Evolutionary conservation across 2,888 invertebrate species (phyloP), one percentile per base, ranked within the genome.

Genomic region (Cheilosia urbana): DNA sequence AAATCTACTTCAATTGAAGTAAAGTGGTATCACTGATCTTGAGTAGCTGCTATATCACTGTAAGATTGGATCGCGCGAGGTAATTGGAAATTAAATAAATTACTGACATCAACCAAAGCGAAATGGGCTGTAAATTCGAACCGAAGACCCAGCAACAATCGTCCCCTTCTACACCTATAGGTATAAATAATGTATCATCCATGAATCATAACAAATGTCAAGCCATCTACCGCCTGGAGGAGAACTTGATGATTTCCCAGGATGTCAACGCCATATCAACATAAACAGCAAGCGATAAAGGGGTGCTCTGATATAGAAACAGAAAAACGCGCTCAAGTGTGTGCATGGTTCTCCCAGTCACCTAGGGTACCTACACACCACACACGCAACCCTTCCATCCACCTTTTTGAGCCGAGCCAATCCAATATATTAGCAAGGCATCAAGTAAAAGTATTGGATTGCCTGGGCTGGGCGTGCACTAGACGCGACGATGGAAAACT

Each of bases 191-290:
- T 34, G 34, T 49, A 49, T 65, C 80, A 77, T 42, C 60, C 45
- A 45, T 27, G 60, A 71, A 82, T 82, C 72, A 72, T 62, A 72
- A 66, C 45, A 62, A 69, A 51, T 17, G 53, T 47, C 53, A 66
- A 82, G 71, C 37, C 72, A 73, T 55, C 62, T 60, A 49, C 72
- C 60, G 60, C 72, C 72, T 30, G 27, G 15, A 87, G 45, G 87
- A 83, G 77, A 76, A 77, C 78, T 79, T 81, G 80, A 88, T 89
- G 89, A 89, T 89, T 89, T 89, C 88, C 88, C 89, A 87, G 82
- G 89, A 88, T 88, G 87, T 88, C 88, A 88, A 82, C 87, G 71
- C 87, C 87, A 87, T 78, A 78, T 62, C 27, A 30, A 62, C 60
- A 53, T 49, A 58, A 55, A 19, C 57, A 24, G 19, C 53, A 37